phyloP scores from a whole-genome alignment of 1,140 invertebrate species.

The fruit fly (Drosophila melanogaster) region Release_6_plus_ISO1_MT NT_037436.4:5976001-5976500 shows the following conservation, averaged over 20 bases:
- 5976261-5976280: constrained; percentile 74
- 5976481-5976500: neutral
- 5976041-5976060: constrained; percentile 75
- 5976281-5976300: constrained; percentile 29
- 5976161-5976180: constrained; percentile 7
- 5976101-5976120: neutral
- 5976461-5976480: neutral
- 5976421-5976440: constrained; percentile 18
- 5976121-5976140: constrained; percentile 24
- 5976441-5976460: neutral
- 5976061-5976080: constrained; percentile 44
- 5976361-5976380: constrained; percentile 42
- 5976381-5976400: constrained; percentile 54
- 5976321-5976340: constrained; percentile 52
- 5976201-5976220: constrained; percentile 72
- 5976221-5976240: constrained; percentile 66
- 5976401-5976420: constrained; percentile 13
- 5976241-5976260: constrained; percentile 77
- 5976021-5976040: constrained; percentile 78
- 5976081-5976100: constrained; percentile 2
- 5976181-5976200: constrained; percentile 26
- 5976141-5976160: constrained; percentile 26
- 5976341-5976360: constrained; percentile 26
- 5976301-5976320: constrained; percentile 47
- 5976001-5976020: constrained; percentile 65